phyloP scores from a whole-genome alignment of 1,140 invertebrate genomes.

The Cephus cinctus region DNA sequence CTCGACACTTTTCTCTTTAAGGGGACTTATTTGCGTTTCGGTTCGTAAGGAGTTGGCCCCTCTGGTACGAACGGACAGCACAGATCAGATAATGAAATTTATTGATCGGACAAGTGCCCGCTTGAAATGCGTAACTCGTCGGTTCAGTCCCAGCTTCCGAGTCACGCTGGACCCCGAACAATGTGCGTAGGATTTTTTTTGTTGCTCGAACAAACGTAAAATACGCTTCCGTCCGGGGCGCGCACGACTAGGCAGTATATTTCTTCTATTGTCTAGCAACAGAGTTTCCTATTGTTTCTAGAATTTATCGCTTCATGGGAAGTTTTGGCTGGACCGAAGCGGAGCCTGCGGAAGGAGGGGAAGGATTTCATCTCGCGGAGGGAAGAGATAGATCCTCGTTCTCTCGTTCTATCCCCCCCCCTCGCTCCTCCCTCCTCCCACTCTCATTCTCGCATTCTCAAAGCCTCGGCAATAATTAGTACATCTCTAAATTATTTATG shows the following conservation, averaged over 20 bases:
- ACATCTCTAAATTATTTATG: conserved; percentile 53
- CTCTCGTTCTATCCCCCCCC: too few species aligned
- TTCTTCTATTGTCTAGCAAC: conserved; percentile 52
- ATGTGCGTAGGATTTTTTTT: too few species aligned
- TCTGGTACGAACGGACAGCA: too few species aligned
- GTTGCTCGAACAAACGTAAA: conserved; percentile 40
- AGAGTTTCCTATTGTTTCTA: conserved; percentile 53
- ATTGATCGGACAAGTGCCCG: too few species aligned
- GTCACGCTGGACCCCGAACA: too few species aligned
- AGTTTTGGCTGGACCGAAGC: conserved; percentile 45
- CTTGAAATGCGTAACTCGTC: too few species aligned
- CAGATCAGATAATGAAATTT: too few species aligned
- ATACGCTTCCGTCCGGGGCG: conserved; percentile 32
- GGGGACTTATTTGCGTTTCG: background rate
- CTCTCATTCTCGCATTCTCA: conserved; percentile 1
- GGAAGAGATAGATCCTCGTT: conserved; percentile 31
- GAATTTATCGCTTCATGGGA: conserved; percentile 53
- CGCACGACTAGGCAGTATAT: conserved; percentile 31
- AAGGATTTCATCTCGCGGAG: too few species aligned
- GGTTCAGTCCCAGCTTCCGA: too few species aligned
- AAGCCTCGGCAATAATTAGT: conserved; percentile 49
- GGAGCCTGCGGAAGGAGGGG: conserved; percentile 17
- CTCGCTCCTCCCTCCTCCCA: conserved; percentile 9
- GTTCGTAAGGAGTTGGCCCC: too few species aligned
- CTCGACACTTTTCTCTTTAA: background rate